Base-by-base conservation (phyloP, 2,888 invertebrate genomes). In the Xestia c-nigrum region DNA sequence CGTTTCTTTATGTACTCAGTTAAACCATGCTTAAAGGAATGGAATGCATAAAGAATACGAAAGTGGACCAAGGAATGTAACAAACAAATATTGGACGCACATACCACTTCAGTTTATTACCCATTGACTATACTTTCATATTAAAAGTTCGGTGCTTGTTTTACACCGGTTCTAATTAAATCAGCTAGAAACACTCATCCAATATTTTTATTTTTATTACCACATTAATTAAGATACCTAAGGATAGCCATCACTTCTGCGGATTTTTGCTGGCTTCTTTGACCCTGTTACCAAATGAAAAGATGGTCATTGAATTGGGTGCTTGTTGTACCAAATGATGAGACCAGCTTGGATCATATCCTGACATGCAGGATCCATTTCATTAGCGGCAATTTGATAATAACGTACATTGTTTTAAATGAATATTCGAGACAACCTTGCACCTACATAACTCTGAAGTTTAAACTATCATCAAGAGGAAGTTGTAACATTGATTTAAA, bases 401-500 rank as follows among this genome's bases (percentile, higher is more conserved):
- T 24, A 85, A 72, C 31, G 55, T 46, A 55, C 52, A 47, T 46
- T 43, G 57, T 61, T 40, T 77, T 40, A 63, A 74, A 73, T 65
- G 9, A 78, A 57, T 57, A 43, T 12, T 46, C 43, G 74, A 83
- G 86, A 74, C 74, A 80, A 86, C 80, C 80, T 85, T 83, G 84
- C 84, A 67, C 72, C 86, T 74, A 83, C 84, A 52, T 74, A 70
- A 40, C n/a, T 21, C n/a, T 72, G 21, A n/a, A 73, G 70, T 72
- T 74, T 63, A 66, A 55, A 72, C 31, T 65, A n/a, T 67, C 73
- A 64, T 72, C 38, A 57, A 67, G 38, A 85, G 85, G 86, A 84
- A 85, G 72, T 70, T 59, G 61, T 81, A 59, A 81, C 82, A 72
- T 74, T 65, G 43, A 63, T 63, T 61, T 12, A 55, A 81, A 82